phyloP scores from a whole-genome alignment of 2,113 vertebrate species.

The Callithrix jacchus region DNA sequence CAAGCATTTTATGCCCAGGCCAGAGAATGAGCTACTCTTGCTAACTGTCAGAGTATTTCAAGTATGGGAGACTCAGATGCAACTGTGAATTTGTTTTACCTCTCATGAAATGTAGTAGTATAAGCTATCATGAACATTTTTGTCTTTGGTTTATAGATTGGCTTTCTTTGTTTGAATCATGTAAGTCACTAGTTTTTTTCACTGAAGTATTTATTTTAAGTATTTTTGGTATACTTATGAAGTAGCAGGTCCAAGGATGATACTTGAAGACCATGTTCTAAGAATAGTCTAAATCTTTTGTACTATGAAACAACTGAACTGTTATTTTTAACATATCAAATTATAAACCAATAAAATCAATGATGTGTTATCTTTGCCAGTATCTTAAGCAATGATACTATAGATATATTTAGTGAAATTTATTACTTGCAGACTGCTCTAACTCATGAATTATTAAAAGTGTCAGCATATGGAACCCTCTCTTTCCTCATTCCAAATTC shows the following conservation, averaged over 20 bases:
- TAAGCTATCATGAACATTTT: neutral
- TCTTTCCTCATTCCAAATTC: constrained; percentile 69
- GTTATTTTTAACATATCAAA: constrained; percentile 47
- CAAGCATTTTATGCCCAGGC: neutral
- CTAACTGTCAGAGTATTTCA: neutral
- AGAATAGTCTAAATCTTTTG: constrained; percentile 30
- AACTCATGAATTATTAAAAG: constrained; percentile 81
- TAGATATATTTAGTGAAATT: constrained; percentile 54
- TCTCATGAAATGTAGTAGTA: neutral
- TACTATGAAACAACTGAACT: neutral
- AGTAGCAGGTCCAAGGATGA: neutral
- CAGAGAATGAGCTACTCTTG: neutral
- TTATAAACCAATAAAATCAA: constrained; percentile 50
- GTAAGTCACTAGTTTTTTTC: neutral
- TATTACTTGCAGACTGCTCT: constrained; percentile 71
- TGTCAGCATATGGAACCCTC: constrained; percentile 65
- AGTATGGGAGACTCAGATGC: neutral
- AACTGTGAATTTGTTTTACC: neutral
- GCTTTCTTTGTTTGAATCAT: constrained; percentile 25
- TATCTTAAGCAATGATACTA: constrained; percentile 49
- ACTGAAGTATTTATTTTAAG: neutral
- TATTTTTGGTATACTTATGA: neutral
- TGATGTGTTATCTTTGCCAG: constrained; percentile 30
- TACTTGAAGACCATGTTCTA: neutral
- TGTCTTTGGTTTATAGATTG: constrained; percentile 14